These are phyloP conservation scores for Hylia prasina DNA, from an alignment of 2,113 vertebrate genomes.

Conservation along the genomic window DNA sequence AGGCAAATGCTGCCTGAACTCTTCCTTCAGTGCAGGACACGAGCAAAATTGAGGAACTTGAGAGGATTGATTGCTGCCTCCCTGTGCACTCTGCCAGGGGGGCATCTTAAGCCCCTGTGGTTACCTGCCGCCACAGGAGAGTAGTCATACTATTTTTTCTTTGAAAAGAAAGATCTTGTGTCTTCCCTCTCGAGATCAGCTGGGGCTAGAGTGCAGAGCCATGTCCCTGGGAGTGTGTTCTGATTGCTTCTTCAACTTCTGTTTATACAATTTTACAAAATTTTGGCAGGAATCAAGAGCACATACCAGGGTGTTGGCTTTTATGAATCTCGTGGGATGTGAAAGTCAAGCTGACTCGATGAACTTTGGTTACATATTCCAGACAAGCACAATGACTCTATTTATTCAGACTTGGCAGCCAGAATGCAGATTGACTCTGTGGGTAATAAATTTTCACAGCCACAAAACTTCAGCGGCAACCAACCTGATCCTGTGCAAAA, in stretches of 20 bases:
- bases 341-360: conserved; percentile 77
- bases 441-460: conserved; percentile 82
- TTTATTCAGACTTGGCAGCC: conserved; percentile 81
- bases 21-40: not conserved
- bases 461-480: conserved; percentile 74
- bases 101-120: not conserved
- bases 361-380: conserved; percentile 82
- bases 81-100: fast-evolving
- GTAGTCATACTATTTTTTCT: not conserved
- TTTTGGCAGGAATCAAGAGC: conserved; percentile 76
- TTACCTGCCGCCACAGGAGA: not conserved
- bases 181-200: conserved; percentile 41
- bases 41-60: not conserved
- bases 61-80: not conserved
- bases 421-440: conserved; percentile 78
- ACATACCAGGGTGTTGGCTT: conserved; percentile 82
- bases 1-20: conserved; percentile 1
- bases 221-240: conserved; percentile 53
- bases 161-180: not conserved
- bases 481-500: conserved; percentile 62
- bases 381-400: conserved; percentile 83
- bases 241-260: conserved; percentile 74
- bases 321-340: conserved; percentile 78
- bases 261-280: conserved; percentile 79
- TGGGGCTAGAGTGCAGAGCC: conserved; percentile 38